Percentiles rank a stretch among this genome's conserved stretches.
Evolutionary conservation across 1,140 invertebrate species (phyloP).

Genomic region (Chlorops oryzae): DNA sequence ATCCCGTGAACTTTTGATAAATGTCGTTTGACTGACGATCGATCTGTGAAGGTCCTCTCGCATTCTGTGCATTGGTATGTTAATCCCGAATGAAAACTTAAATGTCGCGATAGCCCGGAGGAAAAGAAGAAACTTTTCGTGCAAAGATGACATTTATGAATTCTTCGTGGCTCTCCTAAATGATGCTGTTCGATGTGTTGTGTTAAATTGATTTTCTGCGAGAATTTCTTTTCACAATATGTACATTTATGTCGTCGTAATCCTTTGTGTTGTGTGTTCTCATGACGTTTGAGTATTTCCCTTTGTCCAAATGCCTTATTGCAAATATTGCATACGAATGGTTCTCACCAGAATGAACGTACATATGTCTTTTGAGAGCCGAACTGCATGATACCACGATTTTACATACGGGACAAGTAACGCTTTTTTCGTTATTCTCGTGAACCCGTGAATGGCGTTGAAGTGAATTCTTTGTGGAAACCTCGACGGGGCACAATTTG

Average conservation of each 20-base stretch:
- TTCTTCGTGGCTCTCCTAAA: conserved; percentile 52
- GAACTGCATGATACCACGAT: conserved; percentile 75
- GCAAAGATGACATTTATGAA: conserved; percentile 63
- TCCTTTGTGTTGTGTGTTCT: conserved; percentile 84
- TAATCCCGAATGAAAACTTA: conserved; percentile 62
- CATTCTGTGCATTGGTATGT: conserved; percentile 62
- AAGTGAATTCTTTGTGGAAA: conserved; percentile 53
- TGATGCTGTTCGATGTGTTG: conserved; percentile 60
- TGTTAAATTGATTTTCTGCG: conserved; percentile 60
- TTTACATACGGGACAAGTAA: conserved; percentile 61
- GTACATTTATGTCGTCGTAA: conserved; percentile 74
- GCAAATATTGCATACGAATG: conserved; percentile 68
- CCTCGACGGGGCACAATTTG: conserved; percentile 53
- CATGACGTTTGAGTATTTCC: conserved; percentile 74
- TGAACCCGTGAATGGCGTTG: conserved; percentile 59
- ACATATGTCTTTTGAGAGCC: conserved; percentile 68
- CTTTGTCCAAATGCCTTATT: conserved; percentile 68
- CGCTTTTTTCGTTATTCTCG: conserved; percentile 53
- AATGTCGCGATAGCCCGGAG: conserved; percentile 64
- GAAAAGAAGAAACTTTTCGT: conserved; percentile 51
- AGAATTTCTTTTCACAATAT: conserved; percentile 67
- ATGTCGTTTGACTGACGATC: conserved; percentile 62
- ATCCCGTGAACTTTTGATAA: conserved; percentile 26
- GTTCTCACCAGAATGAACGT: conserved; percentile 74
- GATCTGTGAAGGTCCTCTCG: conserved; percentile 63